Percentiles rank a stretch among this genome's conserved stretches.
Evolutionary conservation across 2,888 invertebrate genomes (phyloP).

Genomic region (Siphonodentalium dalli): DNA sequence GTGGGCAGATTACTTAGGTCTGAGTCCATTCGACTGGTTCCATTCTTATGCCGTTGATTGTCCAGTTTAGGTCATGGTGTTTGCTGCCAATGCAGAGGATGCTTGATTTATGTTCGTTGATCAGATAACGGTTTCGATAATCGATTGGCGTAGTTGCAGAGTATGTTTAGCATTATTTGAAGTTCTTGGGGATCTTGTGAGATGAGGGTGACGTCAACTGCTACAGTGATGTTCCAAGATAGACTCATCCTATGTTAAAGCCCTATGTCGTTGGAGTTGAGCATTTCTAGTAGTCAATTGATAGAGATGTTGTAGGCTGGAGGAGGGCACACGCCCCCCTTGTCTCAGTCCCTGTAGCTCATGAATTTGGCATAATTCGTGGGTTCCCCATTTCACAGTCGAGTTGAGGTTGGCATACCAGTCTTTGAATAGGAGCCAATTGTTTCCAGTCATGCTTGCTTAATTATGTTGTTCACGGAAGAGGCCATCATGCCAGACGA

Average conservation of each 20-base stretch:
- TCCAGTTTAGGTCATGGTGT: too few relatives aligned
- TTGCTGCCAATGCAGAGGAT: too few relatives aligned
- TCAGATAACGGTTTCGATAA: neutral
- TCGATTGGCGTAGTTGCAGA: neutral
- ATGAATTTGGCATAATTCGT: neutral
- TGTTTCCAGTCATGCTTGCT: neutral
- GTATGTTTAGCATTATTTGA: neutral
- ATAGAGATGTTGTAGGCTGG: constrained; percentile 6
- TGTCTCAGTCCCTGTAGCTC: constrained; percentile 1
- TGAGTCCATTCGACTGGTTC: neutral
- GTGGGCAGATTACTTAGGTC: neutral
- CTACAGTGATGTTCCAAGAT: neutral
- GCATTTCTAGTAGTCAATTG: neutral
- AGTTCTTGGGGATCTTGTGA: neutral
- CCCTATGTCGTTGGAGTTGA: neutral
- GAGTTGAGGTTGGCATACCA: constrained; percentile 3
- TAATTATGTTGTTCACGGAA: neutral
- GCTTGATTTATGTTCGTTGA: neutral
- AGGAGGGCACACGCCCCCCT: constrained; percentile 2
- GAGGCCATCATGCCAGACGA: constrained; percentile 1
- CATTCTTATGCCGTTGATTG: too few relatives aligned
- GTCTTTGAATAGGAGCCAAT: constrained; percentile 1
- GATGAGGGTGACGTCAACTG: constrained; percentile 1
- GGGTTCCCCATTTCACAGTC: neutral
- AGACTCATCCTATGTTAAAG: neutral